phyloP scores from a whole-genome alignment of 2,888 invertebrate genomes.

The Meteorus cinctellus region DNA sequence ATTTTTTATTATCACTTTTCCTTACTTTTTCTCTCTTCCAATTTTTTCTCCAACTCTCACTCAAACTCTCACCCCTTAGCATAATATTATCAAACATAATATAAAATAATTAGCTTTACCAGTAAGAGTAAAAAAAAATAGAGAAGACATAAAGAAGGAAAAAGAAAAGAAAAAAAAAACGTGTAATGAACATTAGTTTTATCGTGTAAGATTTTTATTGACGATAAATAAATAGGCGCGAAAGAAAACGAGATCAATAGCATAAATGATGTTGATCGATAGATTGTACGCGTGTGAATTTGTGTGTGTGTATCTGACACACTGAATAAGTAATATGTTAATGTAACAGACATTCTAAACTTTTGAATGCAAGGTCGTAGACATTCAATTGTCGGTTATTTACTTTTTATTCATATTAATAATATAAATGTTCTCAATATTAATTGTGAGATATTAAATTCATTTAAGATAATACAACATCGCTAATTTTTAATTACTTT shows the following conservation, averaged over 20 bases:
- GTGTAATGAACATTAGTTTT: neutral
- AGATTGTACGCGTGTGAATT: neutral
- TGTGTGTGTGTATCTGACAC: neutral
- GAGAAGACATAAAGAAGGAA: too few relatives aligned
- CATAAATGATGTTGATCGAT: conserved; percentile 12
- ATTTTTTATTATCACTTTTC: too few relatives aligned
- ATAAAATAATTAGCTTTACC: neutral
- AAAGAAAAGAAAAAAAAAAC: neutral
- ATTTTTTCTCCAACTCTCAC: too few relatives aligned
- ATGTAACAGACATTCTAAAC: conserved; percentile 19
- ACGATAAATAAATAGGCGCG: conserved; percentile 14
- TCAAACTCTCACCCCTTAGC: too few relatives aligned
- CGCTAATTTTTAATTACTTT: neutral
- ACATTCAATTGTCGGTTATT: neutral
- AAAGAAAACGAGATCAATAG: conserved; percentile 13
- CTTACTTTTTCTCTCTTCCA: too few relatives aligned
- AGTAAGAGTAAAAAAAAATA: neutral
- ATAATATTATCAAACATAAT: neutral
- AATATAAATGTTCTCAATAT: neutral
- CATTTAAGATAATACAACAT: neutral
- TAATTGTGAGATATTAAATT: neutral
- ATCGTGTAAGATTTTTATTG: conserved; percentile 3
- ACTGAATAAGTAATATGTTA: conserved; percentile 6
- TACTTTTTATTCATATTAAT: neutral
- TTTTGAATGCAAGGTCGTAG: conserved; percentile 20